Evolutionary conservation across 2,113 vertebrate genomes (phyloP).

Genomic region (Fregata magnificens): DNA sequence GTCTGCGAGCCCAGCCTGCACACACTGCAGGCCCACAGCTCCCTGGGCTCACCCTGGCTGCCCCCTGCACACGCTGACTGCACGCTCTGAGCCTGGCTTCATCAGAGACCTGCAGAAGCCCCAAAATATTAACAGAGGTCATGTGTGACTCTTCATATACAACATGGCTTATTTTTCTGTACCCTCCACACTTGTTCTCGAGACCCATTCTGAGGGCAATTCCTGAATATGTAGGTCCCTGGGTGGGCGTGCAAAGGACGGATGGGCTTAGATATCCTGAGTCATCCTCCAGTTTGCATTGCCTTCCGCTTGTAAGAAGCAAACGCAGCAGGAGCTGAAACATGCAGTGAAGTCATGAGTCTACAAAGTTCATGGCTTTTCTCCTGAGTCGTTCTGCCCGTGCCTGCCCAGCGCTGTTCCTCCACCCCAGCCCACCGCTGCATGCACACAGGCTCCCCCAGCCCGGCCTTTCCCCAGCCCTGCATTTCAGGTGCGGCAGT

Average conservation of each 20-base stretch:
- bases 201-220: background rate
- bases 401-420: background rate
- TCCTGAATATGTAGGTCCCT: background rate
- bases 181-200: accelerated
- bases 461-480: background rate
- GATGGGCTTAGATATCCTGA: background rate
- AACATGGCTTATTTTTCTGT: background rate
- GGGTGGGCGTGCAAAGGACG: background rate
- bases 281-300: background rate
- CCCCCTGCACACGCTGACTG: background rate
- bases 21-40: background rate
- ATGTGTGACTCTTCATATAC: background rate
- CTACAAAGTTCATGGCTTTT: background rate
- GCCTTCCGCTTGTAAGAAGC: background rate
- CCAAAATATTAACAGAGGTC: background rate
- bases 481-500: background rate
- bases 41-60: background rate
- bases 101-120: background rate
- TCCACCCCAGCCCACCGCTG: background rate
- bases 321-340: background rate
- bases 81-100: background rate
- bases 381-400: background rate
- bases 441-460: background rate
- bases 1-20: background rate
- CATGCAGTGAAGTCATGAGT: background rate